Evolutionary conservation across 2,888 invertebrate species (phyloP).

Genomic region (Aphrophora alni): DNA sequence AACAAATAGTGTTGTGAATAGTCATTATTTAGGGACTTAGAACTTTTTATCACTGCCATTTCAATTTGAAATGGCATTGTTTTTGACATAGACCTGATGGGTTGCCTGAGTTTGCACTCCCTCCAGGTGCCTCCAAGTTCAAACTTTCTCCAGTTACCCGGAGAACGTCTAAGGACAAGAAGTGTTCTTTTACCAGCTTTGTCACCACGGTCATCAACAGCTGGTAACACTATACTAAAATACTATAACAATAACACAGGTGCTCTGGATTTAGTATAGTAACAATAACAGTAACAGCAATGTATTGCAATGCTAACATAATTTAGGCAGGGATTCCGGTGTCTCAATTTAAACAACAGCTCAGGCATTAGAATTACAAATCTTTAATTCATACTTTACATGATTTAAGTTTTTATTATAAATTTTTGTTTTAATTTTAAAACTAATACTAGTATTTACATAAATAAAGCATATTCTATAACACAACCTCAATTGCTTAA

Average conservation of each 20-base stretch:
- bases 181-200: conserved; percentile 35
- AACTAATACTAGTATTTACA: no score
- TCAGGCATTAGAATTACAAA: no score
- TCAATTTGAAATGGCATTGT: neutral
- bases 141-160: conserved; percentile 33
- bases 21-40: neutral
- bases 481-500: no score
- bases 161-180: conserved; percentile 35
- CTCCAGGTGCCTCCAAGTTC: conserved; percentile 33
- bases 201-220: conserved; percentile 33
- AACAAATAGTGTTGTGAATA: neutral
- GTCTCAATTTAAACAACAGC: neutral
- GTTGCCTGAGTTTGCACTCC: conserved; percentile 36
- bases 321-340: neutral
- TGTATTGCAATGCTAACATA: neutral
- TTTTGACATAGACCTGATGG: conserved; percentile 10
- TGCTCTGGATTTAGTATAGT: neutral
- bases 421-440: no score
- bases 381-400: no score
- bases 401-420: no score
- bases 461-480: no score
- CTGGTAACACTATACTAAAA: conserved; percentile 31
- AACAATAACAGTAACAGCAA: neutral
- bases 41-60: neutral
- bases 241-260: neutral